Evolutionary conservation across 2,797 vertebrate species (phyloP), one percentile per base, ranked within the genome.

Genomic region (Malurus splendens): DNA sequence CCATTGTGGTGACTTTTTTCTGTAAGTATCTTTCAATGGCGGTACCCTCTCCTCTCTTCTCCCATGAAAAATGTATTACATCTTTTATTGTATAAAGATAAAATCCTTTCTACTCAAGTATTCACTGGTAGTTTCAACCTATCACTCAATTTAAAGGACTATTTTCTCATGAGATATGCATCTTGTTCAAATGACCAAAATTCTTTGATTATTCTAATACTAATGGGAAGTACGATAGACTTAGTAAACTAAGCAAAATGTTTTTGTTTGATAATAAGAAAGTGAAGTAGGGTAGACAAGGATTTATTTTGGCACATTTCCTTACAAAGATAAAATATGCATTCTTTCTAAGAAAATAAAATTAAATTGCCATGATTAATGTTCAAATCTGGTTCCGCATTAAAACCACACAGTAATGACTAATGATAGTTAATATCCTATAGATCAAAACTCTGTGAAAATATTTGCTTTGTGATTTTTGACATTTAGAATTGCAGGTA

Each of bases 231-330:
- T 90, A 51, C 7, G 55, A 30, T 50, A 83, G 73, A 59, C 66
- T 83, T 78, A 39, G 44, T 91, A 85, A 92, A 84, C 38, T 41
- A 68, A 82, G 76, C 23, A 15, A 70, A 65, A 56, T 91, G 48
- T 64, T 87, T 95, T 85, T 71, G 16, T 92, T 93, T 81, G 65
- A 68, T 87, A 89, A 57, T 89, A 56, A 57, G 56, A 73, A 89
- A 87, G 23, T 60, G 32, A 68, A 67, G 27, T 86, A 74, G 78
- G 15, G 39, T 80, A 66, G 68, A 57, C 27, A 76, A 39, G 13
- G 55, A 82, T 92, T 90, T 93, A 68, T 92, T 85, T 83, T 93
- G 93, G 90, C 92, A 74, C 18, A 17, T 87, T 68, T 80, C 18
- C 23, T 65, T 89, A 45, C 28, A 32, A 68, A 72, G 51, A 90